Conservation (phyloP, 2,888 invertebrate species). For the Trissonchulus sp. region DNA sequence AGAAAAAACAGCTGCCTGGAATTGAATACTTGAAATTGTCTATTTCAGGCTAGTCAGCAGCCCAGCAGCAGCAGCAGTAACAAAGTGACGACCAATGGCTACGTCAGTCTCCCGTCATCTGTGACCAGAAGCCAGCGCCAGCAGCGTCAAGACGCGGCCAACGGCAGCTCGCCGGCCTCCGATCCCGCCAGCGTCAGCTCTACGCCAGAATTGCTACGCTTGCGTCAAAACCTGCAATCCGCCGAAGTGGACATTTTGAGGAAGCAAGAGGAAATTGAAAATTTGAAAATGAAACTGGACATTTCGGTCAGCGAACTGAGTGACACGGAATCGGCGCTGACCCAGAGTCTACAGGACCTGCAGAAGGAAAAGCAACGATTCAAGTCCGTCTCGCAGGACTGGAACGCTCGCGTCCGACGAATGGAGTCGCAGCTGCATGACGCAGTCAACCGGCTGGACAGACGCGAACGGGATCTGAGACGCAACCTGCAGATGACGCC, state of each 20-base stretch:
- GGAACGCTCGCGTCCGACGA: slow-evolving; percentile 9
- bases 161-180: too few relatives aligned
- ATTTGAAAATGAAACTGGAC: slow-evolving; percentile 17
- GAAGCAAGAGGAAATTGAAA: slow-evolving; percentile 28
- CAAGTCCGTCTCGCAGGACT: slow-evolving; percentile 1
- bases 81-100: too few relatives aligned
- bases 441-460: neutral
- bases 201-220: slow-evolving; percentile 21
- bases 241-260: slow-evolving; percentile 24
- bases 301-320: slow-evolving; percentile 24
- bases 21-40: too few relatives aligned
- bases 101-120: too few relatives aligned
- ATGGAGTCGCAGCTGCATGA: slow-evolving; percentile 23
- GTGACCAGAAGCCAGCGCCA: too few relatives aligned
- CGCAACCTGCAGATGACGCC: neutral
- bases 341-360: slow-evolving; percentile 25
- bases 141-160: too few relatives aligned
- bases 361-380: slow-evolving; percentile 16
- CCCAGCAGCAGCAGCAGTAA: too few relatives aligned
- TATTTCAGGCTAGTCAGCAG: too few relatives aligned
- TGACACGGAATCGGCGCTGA: slow-evolving; percentile 23
- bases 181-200: too few relatives aligned
- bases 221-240: slow-evolving; percentile 3
- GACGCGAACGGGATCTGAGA: slow-evolving; percentile 18
- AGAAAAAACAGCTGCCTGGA: too few relatives aligned